A percentile compares a stretch with the other conserved stretches of the same genome.
Conservation (phyloP, 2,888 invertebrate genomes). For the Drosophila macrospina region DNA sequence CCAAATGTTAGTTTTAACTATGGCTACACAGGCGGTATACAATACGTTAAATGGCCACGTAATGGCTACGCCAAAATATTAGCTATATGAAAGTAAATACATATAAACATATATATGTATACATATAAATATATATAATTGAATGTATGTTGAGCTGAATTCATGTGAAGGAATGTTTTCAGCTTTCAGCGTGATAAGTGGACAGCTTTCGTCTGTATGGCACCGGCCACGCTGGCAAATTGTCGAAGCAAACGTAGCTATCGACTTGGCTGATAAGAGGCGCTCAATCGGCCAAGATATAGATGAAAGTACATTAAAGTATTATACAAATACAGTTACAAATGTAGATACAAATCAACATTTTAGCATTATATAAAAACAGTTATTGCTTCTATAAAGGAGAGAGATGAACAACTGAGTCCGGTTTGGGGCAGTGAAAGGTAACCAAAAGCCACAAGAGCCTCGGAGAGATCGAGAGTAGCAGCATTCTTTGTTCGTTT, state of each 20-base stretch:
- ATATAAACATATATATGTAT: conserved; percentile 8
- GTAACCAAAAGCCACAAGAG: conserved; percentile 28
- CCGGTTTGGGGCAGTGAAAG: conserved; percentile 48
- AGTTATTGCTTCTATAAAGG: not conserved
- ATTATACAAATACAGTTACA: conserved; percentile 11
- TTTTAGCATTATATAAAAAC: conserved; percentile 19
- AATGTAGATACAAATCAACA: not conserved
- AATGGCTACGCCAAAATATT: conserved; percentile 47
- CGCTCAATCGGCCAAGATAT: conserved; percentile 27
- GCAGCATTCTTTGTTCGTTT: conserved; percentile 49
- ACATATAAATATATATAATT: conserved; percentile 8
- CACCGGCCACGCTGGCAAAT: conserved; percentile 30
- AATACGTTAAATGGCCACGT: conserved; percentile 50
- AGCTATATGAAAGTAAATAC: conserved; percentile 11
- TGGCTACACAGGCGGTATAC: conserved; percentile 9
- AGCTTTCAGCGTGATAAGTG: conserved; percentile 29
- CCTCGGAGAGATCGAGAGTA: conserved; percentile 58
- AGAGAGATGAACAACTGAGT: not conserved
- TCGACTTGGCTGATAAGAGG: conserved; percentile 51
- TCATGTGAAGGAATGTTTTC: conserved; percentile 16
- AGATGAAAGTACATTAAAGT: conserved; percentile 9
- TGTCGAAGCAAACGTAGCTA: conserved; percentile 41
- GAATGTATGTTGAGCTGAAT: not conserved
- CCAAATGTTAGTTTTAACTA: conserved; percentile 40
- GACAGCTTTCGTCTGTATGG: conserved; percentile 9